phyloP scores from a whole-genome alignment of 2,113 vertebrate species.

The Cercopithecus mona region DNA sequence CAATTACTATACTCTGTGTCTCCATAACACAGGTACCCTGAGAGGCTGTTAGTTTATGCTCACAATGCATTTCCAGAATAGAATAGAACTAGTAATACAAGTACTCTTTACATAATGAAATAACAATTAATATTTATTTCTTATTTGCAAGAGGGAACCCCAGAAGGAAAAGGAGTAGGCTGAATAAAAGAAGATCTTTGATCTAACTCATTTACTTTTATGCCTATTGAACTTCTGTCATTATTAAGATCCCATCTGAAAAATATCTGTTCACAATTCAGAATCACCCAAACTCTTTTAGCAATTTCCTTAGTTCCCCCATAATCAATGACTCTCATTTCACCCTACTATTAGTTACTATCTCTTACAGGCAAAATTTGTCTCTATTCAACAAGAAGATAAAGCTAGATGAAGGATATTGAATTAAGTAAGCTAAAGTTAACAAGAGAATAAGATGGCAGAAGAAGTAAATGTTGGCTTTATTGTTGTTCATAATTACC shows the following conservation, averaged over 20 bases:
- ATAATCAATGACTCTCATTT: background rate
- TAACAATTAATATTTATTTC: conserved; percentile 9
- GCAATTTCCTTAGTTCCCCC: background rate
- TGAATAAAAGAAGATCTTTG: background rate
- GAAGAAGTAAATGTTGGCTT: background rate
- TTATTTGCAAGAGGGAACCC: background rate
- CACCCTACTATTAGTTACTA: background rate
- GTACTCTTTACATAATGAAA: background rate
- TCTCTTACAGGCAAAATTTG: background rate
- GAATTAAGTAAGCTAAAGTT: background rate
- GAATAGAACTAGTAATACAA: background rate
- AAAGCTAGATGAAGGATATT: background rate
- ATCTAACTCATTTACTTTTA: background rate
- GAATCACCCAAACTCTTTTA: background rate
- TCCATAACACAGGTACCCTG: background rate
- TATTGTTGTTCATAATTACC: background rate
- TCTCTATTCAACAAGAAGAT: background rate
- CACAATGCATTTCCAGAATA: background rate
- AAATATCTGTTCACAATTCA: background rate
- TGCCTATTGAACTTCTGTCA: background rate
- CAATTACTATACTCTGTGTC: background rate
- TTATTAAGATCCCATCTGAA: background rate
- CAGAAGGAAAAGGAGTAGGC: background rate
- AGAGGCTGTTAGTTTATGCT: background rate
- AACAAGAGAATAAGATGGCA: background rate